Conservation (phyloP, 2,113 vertebrate species). For the Plestiodon gilberti region DNA sequence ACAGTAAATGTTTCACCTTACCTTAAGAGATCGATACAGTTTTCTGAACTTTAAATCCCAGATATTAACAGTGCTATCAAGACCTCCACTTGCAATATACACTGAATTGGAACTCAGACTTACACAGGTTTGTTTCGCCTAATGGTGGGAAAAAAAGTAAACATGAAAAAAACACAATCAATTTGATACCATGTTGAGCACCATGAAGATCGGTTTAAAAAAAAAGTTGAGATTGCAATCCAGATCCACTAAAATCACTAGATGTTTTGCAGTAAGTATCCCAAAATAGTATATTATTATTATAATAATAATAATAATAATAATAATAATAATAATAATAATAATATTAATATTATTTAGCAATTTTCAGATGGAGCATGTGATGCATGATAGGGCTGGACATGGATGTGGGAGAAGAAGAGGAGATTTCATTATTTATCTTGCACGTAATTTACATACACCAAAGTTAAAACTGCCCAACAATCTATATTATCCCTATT, state of each 20-base stretch:
- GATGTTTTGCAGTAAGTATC: background rate
- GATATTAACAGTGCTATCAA: slow-evolving; percentile 90
- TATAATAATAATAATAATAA: no score
- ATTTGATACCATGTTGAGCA: background rate
- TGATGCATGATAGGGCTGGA: background rate
- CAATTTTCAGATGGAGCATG: background rate
- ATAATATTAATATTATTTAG: no score
- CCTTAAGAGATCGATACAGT: slow-evolving; percentile 89
- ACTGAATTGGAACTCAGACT: slow-evolving; percentile 88
- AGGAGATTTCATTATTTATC: background rate
- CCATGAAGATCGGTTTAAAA: background rate
- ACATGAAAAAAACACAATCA: background rate
- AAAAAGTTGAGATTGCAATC: background rate
- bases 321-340: no score
- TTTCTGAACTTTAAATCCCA: slow-evolving; percentile 96
- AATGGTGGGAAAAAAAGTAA: slow-evolving; percentile 30
- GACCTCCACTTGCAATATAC: slow-evolving; percentile 89
- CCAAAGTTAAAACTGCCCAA: background rate
- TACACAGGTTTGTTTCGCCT: slow-evolving; percentile 94
- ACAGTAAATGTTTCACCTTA: slow-evolving; percentile 58
- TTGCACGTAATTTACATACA: background rate
- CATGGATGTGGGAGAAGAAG: background rate
- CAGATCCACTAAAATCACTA: background rate
- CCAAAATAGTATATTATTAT: no score
- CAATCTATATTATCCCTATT: background rate